phyloP scores from a whole-genome alignment of 2,888 invertebrate genomes.

The Nymphalis urticae region DNA sequence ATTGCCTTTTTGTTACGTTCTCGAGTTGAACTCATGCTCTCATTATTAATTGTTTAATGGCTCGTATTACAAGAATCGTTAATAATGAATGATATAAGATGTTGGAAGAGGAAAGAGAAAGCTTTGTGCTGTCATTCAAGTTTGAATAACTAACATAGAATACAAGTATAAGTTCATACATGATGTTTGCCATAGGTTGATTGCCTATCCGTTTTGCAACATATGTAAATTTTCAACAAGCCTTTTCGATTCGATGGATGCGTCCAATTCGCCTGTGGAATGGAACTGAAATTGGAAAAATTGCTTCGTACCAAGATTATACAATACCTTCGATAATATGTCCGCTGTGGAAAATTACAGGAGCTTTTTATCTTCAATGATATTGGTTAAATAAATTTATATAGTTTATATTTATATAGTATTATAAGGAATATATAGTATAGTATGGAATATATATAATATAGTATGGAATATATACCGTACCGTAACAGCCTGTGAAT shows the following conservation, averaged over 20 bases:
- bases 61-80: conserved; percentile 56
- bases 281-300: conserved; percentile 73
- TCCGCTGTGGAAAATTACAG: conserved; percentile 5
- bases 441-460: too few relatives aligned
- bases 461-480: too few relatives aligned
- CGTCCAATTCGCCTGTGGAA: conserved; percentile 69
- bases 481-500: too few relatives aligned
- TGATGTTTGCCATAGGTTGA: conserved; percentile 66
- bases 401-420: too few relatives aligned
- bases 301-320: conserved; percentile 55
- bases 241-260: conserved; percentile 72
- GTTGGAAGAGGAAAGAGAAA: background rate
- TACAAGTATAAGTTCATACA: conserved; percentile 36
- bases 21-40: conserved; percentile 49
- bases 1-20: conserved; percentile 63
- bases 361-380: background rate
- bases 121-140: background rate
- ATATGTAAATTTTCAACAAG: conserved; percentile 77
- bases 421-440: too few relatives aligned
- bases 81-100: conserved; percentile 37
- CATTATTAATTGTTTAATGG: conserved; percentile 54
- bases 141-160: conserved; percentile 14
- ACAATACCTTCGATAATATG: conserved; percentile 29
- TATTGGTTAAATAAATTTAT: background rate
- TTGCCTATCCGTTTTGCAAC: conserved; percentile 66